Evolutionary conservation across 2,113 vertebrate species (phyloP).

Genomic region (Danionella cerebrum): DNA sequence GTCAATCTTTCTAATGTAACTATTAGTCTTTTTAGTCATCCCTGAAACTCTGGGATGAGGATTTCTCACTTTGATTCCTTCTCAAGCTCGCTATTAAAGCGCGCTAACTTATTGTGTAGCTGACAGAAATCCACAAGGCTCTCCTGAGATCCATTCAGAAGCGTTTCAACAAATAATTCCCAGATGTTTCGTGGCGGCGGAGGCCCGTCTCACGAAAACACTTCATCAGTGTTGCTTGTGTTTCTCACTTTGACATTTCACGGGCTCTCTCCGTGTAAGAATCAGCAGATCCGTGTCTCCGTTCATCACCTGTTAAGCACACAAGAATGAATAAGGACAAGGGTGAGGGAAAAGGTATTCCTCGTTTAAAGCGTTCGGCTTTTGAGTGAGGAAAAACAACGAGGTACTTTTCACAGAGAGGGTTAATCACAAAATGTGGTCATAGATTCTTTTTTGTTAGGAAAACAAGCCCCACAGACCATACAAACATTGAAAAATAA

Average conservation of each 20-base stretch:
- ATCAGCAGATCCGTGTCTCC: background rate
- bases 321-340: too few species aligned
- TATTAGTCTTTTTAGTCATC: conserved; percentile 15
- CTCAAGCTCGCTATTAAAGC: background rate
- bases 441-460: too few species aligned
- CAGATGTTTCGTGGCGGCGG: conserved; percentile 36
- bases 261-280: background rate
- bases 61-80: background rate
- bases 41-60: background rate
- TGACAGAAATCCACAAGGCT: background rate
- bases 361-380: too few species aligned
- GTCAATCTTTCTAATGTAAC: conserved; percentile 35
- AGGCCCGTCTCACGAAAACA: conserved; percentile 23
- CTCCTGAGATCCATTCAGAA: conserved; percentile 20
- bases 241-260: background rate
- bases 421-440: too few species aligned
- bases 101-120: background rate
- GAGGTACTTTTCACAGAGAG: too few species aligned
- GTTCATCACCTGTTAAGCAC: too few species aligned
- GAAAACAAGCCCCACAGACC: too few species aligned
- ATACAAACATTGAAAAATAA: too few species aligned
- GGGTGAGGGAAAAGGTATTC: too few species aligned
- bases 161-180: conserved; percentile 37
- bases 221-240: background rate
- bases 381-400: too few species aligned